These are phyloP conservation scores for Allacma fusca DNA, from an alignment of 2,888 invertebrate genomes.

Conservation along the genomic window DNA sequence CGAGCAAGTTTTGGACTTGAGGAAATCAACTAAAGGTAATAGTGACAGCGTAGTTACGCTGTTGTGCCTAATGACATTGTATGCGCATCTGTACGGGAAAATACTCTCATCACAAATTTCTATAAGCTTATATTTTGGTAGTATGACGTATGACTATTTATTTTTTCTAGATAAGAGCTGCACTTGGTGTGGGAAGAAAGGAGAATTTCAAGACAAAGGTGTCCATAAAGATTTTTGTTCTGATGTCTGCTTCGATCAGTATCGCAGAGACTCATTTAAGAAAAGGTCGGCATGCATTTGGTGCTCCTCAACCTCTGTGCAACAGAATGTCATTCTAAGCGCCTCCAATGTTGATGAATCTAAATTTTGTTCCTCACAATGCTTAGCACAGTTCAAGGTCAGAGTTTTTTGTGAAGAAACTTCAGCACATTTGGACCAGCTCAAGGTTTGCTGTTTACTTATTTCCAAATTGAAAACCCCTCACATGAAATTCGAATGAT, in stretches of 20 bases:
- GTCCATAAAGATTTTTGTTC: slow-evolving; percentile 54
- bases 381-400: slow-evolving; percentile 55
- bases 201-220: slow-evolving; percentile 36
- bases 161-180: slow-evolving; percentile 39
- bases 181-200: slow-evolving; percentile 52
- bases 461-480: slow-evolving; percentile 13
- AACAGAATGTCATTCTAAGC: slow-evolving; percentile 31
- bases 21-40: slow-evolving; percentile 43
- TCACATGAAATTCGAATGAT: no score
- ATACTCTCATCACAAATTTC: no score
- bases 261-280: slow-evolving; percentile 54
- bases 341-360: slow-evolving; percentile 49
- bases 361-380: slow-evolving; percentile 54
- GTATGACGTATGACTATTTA: no score
- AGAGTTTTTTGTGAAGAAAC: slow-evolving; percentile 56
- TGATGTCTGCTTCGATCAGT: slow-evolving; percentile 54
- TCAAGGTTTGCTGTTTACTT: slow-evolving; percentile 43
- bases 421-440: slow-evolving; percentile 53
- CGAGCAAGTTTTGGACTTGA: slow-evolving; percentile 48
- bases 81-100: no score
- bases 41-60: no score
- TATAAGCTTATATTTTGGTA: no score
- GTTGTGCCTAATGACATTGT: no score
- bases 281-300: slow-evolving; percentile 54
- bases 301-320: slow-evolving; percentile 42